Base-by-base conservation (phyloP, 2,797 vertebrate species). In the Clarias laeviceps region DNA sequence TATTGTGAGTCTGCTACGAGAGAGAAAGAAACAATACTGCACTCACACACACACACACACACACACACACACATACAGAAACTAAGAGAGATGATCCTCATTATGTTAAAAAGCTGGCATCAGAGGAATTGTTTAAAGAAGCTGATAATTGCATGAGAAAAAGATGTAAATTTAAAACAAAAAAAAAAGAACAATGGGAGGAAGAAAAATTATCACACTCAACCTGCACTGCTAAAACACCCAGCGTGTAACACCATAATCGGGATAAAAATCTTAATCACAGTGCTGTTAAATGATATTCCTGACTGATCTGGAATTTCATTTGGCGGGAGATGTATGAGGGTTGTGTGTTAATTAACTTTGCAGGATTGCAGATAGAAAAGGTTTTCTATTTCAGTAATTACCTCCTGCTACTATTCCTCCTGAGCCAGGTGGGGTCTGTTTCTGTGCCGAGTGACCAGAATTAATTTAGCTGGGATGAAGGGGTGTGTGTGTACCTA, bases 261-360 rank as follows among this genome's bases (percentile, higher is more conserved):
- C 22, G 54, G 86, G 91, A 91, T 90, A 92, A 88, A 91, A 91
- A 93, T 91, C 91, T 88, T 86, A 90, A 90, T 90, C 88, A 88
- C 74, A 77, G 45, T 40, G 62, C 65, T n/a, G 72, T 24, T 79
- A 61, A 79, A 62, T 78, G 62, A 79, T 65, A 88, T 90, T 89
- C 87, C 68, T 70, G 88, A 87, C 89, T 88, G 87, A 90, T 89
- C 79, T 84, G 80, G 61, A 92, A 92, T 95, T 94, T 94, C 93
- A 94, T 96, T 95, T 94, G 92, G 92, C 92, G 89, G 15, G 32
- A 79, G 76, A 92, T 90, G 91, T 94, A 94, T 95, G 93, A 93
- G 90, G 90, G 82, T 50, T 92, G 90, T 90, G 91, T 83, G 87
- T 93, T 94, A 94, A 95, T 95, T 94, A 94, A 94, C 93, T 94